Percentiles rank a stretch among this genome's conserved stretches.
Conservation (phyloP, 2,888 invertebrate species). For the Rotaria macrura region DNA sequence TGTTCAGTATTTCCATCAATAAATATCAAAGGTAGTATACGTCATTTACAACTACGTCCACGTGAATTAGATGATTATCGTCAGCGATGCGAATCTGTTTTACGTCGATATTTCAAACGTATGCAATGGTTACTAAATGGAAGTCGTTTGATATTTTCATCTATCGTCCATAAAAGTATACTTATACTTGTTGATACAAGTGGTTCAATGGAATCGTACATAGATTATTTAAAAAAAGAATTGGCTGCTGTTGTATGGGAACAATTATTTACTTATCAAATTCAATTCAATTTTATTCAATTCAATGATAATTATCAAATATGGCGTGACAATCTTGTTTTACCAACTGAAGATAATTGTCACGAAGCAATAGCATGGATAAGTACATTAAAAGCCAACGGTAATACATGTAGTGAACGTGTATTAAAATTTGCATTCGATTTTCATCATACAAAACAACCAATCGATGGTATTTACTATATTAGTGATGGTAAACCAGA, state of each 20-base stretch:
- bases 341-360: conserved; percentile 46
- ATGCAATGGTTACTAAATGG: conserved; percentile 50
- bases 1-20: conserved; percentile 48
- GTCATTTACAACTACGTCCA: conserved; percentile 47
- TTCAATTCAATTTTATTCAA: conserved; percentile 45
- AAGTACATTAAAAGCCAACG: conserved; percentile 42
- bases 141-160: conserved; percentile 36
- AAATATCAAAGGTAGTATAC: conserved; percentile 48
- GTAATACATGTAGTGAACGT: conserved; percentile 50
- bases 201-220: conserved; percentile 48
- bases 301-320: conserved; percentile 45
- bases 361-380: conserved; percentile 48
- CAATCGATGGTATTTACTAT: conserved; percentile 46
- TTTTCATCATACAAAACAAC: conserved; percentile 38
- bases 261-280: conserved; percentile 43
- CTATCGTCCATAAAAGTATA: conserved; percentile 44
- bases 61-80: conserved; percentile 47
- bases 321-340: conserved; percentile 42
- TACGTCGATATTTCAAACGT: conserved; percentile 46
- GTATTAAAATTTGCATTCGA: conserved; percentile 47
- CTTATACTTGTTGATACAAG: conserved; percentile 48
- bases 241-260: conserved; percentile 49
- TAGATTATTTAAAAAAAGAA: conserved; percentile 48
- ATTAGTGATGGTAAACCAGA: conserved; percentile 52
- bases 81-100: conserved; percentile 42